Evolutionary conservation across 2,888 invertebrate species (phyloP), one percentile per base, ranked within the genome.

Genomic region (Mesoligia furuncula): DNA sequence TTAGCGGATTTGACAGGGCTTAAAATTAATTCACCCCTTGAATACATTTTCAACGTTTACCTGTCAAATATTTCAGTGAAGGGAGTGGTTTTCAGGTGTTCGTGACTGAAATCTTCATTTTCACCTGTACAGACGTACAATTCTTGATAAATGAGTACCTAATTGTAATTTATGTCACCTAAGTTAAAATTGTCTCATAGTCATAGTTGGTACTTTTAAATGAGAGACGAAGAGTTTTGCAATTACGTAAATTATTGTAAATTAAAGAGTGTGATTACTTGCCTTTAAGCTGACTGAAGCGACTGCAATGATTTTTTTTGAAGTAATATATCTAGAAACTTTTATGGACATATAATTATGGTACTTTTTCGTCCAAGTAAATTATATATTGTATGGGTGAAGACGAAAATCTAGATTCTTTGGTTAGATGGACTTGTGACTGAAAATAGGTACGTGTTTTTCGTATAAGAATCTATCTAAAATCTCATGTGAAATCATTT

Each of bases 1-100:
- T 57, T 11, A 27, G 9, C 31, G 6, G 11, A 70, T 65, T 70
- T n/a, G 66, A 61, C 15, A 69, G 39, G 31, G 45, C 31, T 66
- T 61, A 20, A 20, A 59, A 83, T 61, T 54, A 83, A 79, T 66
- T 66, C 65, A 70, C 64, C 39, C n/a, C 20, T 64, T 48, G 54
- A 79, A 45, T 79, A 61, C 0, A 70, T 78, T 59, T 31, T 51
- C 20, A 3, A 61, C 36, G 17, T 69, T 65, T 27, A 84, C 20
- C 15, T 79, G 36, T 24, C 6, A 61, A 39, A n/a, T 57, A 17
- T 17, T 54, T 9, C 2, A 81, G 15, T 48, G 15, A 9, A 45
- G 51, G 57, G 36, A 61, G 54, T 15, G 59, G 45, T 66, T 81
- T 51, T 61, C 3, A 77, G 62, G 9, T 66, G 51, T 51, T 42